These are phyloP conservation scores for Saguinus midas DNA, from an alignment of 2,113 vertebrate genomes.

Conservation along the genomic window DNA sequence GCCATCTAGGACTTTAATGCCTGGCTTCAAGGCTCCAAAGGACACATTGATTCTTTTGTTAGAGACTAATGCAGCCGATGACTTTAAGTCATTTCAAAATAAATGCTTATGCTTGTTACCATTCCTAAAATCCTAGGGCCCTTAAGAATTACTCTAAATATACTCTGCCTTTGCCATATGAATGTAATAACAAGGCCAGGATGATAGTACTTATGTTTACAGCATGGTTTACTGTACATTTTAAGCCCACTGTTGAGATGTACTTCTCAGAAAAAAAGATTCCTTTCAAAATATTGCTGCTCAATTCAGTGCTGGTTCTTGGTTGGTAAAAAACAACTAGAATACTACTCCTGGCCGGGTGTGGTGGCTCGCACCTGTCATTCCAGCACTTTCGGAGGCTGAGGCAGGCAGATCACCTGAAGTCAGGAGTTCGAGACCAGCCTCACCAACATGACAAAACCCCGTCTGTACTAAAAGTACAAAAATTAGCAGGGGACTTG, in stretches of 20 bases:
- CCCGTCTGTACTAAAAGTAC: too few species aligned
- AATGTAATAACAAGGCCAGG: neutral
- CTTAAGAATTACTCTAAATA: neutral
- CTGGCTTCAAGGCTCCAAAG: neutral
- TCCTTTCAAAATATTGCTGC: neutral
- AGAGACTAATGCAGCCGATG: neutral
- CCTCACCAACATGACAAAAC: too few species aligned
- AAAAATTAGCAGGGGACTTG: too few species aligned
- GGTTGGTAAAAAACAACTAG: neutral
- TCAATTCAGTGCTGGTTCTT: neutral
- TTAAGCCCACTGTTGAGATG: neutral
- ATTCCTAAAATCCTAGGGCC: neutral
- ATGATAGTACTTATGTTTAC: neutral
- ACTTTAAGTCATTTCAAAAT: neutral
- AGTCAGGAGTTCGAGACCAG: too few species aligned
- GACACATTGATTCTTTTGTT: neutral
- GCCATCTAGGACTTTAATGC: neutral
- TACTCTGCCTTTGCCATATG: neutral
- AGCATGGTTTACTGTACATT: neutral
- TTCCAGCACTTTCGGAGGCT: too few species aligned
- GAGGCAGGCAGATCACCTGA: too few species aligned
- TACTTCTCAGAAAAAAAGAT: neutral
- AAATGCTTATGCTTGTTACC: neutral
- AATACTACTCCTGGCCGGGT: neutral
- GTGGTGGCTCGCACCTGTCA: too few species aligned